phyloP scores from a whole-genome alignment of 2,888 invertebrate genomes.

The Glyphotaelius pellucidus region DNA sequence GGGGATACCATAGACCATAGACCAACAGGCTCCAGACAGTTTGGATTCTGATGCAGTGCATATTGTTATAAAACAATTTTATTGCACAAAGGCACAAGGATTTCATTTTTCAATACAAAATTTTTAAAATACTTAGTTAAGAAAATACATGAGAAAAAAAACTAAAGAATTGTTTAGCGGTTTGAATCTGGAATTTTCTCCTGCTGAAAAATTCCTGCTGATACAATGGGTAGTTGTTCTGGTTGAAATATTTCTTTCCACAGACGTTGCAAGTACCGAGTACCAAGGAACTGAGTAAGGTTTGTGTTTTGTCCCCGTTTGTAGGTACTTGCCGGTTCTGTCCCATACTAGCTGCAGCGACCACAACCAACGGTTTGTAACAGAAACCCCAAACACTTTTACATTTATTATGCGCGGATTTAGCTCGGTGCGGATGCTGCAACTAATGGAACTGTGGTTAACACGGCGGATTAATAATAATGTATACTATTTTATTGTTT shows the following conservation, averaged over 20 bases:
- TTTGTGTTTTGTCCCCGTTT: background rate
- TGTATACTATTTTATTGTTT: background rate
- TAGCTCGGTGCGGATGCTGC: background rate
- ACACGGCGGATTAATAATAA: background rate
- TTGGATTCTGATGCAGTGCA: too few relatives aligned
- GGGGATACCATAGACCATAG: too few relatives aligned
- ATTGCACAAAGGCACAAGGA: background rate
- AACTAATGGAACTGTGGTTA: background rate
- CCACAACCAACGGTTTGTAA: background rate
- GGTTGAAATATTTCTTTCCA: background rate
- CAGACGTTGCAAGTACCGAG: background rate
- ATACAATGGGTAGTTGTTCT: background rate
- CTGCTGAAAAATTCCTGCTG: background rate
- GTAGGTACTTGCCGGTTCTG: background rate
- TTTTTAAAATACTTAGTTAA: background rate
- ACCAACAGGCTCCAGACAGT: too few relatives aligned
- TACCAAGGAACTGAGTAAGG: background rate
- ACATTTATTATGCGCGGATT: background rate
- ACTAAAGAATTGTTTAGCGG: background rate
- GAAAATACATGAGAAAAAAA: background rate
- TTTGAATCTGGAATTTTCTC: background rate
- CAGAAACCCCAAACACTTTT: background rate
- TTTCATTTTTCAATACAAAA: background rate
- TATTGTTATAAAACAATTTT: too few relatives aligned
- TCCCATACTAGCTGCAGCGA: background rate